A percentile compares a stretch with the other conserved stretches of the same genome.
phyloP scores from a whole-genome alignment of 2,797 vertebrate species.

The Falco novaeseelandiae region DNA sequence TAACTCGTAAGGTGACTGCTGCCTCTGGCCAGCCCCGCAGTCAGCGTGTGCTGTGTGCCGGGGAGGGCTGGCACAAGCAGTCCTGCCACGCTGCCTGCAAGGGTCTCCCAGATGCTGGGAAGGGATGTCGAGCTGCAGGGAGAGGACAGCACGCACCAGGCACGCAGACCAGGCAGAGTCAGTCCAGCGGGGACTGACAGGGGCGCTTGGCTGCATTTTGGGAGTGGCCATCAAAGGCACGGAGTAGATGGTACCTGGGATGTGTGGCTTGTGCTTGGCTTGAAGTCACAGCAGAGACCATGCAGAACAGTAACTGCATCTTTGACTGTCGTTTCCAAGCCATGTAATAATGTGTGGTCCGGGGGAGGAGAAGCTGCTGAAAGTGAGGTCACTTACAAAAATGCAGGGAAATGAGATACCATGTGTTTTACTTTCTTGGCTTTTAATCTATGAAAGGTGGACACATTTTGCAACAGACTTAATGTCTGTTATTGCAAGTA shows the following conservation, averaged over 20 bases:
- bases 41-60: neutral
- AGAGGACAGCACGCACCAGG: neutral
- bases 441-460: neutral
- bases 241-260: neutral
- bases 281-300: neutral
- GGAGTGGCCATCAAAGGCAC: neutral
- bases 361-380: neutral
- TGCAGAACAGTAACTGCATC: neutral
- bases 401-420: neutral
- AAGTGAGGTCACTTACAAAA: neutral
- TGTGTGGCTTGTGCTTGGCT: neutral
- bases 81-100: neutral
- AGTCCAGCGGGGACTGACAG: neutral
- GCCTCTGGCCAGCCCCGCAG: neutral
- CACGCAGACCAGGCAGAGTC: neutral
- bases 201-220: neutral
- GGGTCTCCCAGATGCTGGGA: neutral
- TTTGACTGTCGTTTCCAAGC: neutral
- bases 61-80: neutral
- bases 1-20: fast-evolving
- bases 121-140: neutral
- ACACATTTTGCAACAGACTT: neutral
- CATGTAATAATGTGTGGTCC: neutral
- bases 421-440: neutral
- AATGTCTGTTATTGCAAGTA: neutral